phyloP scores from a whole-genome alignment of 2,797 vertebrate genomes.

The Hydrolagus colliei region DNA sequence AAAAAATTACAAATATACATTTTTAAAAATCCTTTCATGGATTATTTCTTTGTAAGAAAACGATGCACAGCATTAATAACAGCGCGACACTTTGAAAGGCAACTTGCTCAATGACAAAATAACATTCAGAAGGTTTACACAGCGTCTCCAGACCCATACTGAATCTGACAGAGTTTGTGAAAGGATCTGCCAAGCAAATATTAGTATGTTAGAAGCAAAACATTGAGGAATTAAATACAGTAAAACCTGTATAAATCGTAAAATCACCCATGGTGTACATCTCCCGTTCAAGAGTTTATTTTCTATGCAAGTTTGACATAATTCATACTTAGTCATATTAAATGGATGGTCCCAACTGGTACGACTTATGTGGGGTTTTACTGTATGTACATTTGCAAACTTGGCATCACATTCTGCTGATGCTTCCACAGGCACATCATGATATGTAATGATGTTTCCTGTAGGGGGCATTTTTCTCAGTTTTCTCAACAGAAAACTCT shows the following conservation, averaged over 20 bases:
- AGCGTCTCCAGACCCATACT: not conserved
- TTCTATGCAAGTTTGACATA: too few species aligned
- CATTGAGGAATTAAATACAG: not conserved
- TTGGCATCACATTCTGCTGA: too few species aligned
- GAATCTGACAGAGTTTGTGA: too few species aligned
- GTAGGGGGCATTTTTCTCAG: not conserved
- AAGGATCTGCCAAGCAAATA: not conserved
- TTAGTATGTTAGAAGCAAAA: not conserved
- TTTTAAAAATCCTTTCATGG: not conserved
- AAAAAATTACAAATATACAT: constrained; percentile 23
- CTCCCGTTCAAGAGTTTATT: too few species aligned
- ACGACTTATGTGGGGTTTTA: too few species aligned
- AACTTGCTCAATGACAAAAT: not conserved
- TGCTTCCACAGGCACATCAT: not conserved
- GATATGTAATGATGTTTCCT: not conserved
- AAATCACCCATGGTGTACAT: too few species aligned
- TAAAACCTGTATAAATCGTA: not conserved
- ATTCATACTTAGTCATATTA: too few species aligned
- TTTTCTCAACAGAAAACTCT: not conserved
- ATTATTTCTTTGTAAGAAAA: constrained; percentile 17
- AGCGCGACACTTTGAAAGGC: constrained; percentile 13
- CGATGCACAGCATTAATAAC: not conserved
- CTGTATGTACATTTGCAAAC: not conserved
- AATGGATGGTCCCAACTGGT: too few species aligned
- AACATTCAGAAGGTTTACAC: not conserved